Conservation (phyloP, 2,797 vertebrate genomes). For the Neopelma chrysocephalum region DNA sequence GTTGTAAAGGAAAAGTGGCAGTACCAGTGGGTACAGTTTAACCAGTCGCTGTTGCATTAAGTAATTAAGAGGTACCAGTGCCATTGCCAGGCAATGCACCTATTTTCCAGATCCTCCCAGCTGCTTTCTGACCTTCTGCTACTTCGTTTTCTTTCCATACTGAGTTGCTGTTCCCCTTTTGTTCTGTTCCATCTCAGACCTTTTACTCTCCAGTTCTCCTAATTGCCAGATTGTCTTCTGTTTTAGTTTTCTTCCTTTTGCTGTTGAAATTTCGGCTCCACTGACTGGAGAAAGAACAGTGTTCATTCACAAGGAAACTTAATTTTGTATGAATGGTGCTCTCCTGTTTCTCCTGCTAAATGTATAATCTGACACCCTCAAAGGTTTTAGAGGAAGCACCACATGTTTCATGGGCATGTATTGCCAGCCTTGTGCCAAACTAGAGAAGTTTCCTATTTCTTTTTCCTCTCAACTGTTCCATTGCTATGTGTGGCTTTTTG, state of each 20-base stretch:
- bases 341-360: background rate
- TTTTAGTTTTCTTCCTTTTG: background rate
- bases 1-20: background rate
- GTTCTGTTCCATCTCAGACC: background rate
- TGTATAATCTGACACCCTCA: background rate
- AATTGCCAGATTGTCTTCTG: background rate
- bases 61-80: background rate
- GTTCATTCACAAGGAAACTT: background rate
- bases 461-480: background rate
- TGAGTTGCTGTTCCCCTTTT: background rate
- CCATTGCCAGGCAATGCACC: background rate
- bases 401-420: background rate
- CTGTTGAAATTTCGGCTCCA: background rate
- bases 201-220: background rate
- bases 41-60: background rate
- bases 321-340: background rate
- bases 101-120: background rate
- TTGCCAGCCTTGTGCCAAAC: background rate
- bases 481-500: background rate
- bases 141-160: background rate
- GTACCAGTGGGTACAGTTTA: background rate
- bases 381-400: background rate
- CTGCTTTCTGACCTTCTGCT: conserved; percentile 14
- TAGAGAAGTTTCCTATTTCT: background rate
- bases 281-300: background rate